Percentiles rank a stretch among this genome's conserved stretches.
phyloP scores from a whole-genome alignment of 2,113 vertebrate genomes.

The Carettochelys insculpta region DNA sequence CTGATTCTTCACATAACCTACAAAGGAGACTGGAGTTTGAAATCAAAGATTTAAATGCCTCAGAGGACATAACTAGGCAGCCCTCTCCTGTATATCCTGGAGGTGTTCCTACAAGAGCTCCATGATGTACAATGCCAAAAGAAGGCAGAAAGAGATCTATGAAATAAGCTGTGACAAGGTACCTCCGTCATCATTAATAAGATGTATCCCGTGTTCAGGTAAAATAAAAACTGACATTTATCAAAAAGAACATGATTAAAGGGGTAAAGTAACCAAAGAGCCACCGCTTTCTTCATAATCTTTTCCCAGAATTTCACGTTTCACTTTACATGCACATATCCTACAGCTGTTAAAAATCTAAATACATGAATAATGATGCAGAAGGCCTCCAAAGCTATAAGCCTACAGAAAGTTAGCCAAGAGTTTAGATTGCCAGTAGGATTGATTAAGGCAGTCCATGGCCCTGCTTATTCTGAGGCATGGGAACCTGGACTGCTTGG shows the following conservation, averaged over 20 bases:
- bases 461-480: neutral
- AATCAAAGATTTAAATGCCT: slow-evolving; percentile 49
- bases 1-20: slow-evolving; percentile 23
- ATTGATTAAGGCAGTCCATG: neutral
- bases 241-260: slow-evolving; percentile 48
- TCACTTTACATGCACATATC: neutral
- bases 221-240: slow-evolving; percentile 38
- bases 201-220: slow-evolving; percentile 48
- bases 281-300: neutral
- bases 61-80: slow-evolving; percentile 35
- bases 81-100: slow-evolving; percentile 48
- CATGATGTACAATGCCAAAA: slow-evolving; percentile 54
- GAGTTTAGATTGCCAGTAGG: neutral
- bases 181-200: slow-evolving; percentile 51
- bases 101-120: slow-evolving; percentile 56
- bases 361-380: neutral
- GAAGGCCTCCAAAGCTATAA: neutral
- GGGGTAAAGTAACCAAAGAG: slow-evolving; percentile 44
- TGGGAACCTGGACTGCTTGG: neutral
- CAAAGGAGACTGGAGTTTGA: slow-evolving; percentile 1
- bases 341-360: neutral
- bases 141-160: slow-evolving; percentile 33
- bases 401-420: neutral
- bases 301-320: neutral
- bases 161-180: slow-evolving; percentile 50